phyloP scores from a whole-genome alignment of 2,113 vertebrate genomes.

The Lontra canadensis region DNA sequence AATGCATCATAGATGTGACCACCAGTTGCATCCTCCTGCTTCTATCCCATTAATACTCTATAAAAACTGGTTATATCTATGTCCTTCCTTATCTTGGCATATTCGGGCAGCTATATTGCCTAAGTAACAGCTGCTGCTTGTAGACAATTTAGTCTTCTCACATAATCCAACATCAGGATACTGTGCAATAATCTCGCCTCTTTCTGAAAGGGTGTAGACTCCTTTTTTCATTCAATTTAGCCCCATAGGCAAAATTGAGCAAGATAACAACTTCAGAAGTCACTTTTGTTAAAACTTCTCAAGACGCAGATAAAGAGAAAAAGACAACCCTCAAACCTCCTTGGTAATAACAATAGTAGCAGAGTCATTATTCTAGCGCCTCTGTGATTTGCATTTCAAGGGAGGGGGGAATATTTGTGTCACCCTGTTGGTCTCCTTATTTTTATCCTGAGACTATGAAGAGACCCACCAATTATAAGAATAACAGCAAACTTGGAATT shows the following conservation, averaged over 20 bases:
- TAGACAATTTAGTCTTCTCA: neutral
- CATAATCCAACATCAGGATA: neutral
- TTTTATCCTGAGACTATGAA: conserved; percentile 73
- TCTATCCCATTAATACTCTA: neutral
- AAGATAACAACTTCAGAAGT: neutral
- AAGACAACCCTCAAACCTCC: conserved; percentile 42
- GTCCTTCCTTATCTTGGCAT: neutral
- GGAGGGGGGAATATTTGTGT: neutral
- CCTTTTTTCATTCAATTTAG: neutral
- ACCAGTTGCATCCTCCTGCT: neutral
- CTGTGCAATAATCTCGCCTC: neutral
- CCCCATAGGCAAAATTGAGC: neutral
- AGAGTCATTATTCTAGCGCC: conserved; percentile 67
- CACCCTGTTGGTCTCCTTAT: conserved; percentile 44
- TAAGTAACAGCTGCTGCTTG: neutral
- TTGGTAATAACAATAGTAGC: conserved; percentile 66
- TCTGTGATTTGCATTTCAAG: neutral
- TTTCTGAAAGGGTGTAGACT: neutral
- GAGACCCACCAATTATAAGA: conserved; percentile 72
- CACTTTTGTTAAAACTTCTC: conserved; percentile 63
- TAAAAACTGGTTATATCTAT: neutral
- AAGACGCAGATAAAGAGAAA: conserved; percentile 50
- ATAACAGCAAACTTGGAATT: conserved; percentile 75
- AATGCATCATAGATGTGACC: neutral
- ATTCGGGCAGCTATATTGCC: neutral